Evolutionary conservation across 2,797 vertebrate genomes (phyloP).

Genomic region (Pseudochirops corinnae): DNA sequence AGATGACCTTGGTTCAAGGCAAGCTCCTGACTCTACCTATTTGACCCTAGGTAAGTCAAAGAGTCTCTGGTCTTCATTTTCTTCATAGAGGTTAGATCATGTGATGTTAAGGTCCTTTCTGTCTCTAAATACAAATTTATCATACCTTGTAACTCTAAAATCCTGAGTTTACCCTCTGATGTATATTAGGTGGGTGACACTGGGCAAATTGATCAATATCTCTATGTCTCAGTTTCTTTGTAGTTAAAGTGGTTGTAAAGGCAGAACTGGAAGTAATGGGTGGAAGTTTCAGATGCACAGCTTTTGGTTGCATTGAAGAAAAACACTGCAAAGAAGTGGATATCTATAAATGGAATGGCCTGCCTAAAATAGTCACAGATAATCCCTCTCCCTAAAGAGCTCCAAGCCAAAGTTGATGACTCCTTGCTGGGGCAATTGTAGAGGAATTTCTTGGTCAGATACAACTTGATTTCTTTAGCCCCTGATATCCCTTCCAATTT

Average conservation of each 20-base stretch:
- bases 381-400: background rate
- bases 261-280: background rate
- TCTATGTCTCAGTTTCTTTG: background rate
- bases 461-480: background rate
- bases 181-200: too few relatives aligned
- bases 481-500: background rate
- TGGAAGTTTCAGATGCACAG: background rate
- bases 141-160: too few relatives aligned
- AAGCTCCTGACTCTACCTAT: too few relatives aligned
- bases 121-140: too few relatives aligned
- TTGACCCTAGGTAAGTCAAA: too few relatives aligned
- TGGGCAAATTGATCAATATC: too few relatives aligned
- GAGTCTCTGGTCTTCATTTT: too few relatives aligned
- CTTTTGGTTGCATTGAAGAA: too few relatives aligned
- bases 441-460: background rate
- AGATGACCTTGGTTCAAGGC: too few relatives aligned
- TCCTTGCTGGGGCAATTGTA: background rate
- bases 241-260: background rate
- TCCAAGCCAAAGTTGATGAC: background rate
- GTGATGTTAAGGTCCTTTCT: too few relatives aligned
- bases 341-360: background rate
- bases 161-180: too few relatives aligned
- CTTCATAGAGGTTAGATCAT: too few relatives aligned
- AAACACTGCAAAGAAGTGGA: background rate
- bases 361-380: background rate